These are phyloP conservation scores for Malacoraja senta DNA, from an alignment of 2,797 vertebrate genomes.

Conservation along the genomic window DNA sequence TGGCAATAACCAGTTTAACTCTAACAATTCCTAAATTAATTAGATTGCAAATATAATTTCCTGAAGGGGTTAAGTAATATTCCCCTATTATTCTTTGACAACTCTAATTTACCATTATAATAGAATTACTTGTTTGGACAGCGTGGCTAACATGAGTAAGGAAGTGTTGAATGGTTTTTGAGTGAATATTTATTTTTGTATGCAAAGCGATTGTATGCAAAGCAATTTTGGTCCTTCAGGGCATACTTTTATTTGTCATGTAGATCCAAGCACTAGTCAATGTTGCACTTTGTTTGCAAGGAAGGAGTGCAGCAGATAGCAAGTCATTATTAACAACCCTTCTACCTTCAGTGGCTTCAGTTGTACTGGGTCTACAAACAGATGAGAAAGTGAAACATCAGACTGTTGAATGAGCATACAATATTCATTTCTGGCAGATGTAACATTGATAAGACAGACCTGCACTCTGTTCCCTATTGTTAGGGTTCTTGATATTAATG, in stretches of 20 bases:
- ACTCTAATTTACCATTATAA: not conserved
- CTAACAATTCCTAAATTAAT: not conserved
- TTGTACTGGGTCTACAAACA: not conserved
- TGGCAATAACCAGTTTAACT: not conserved
- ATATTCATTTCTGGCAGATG: not conserved
- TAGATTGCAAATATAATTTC: not conserved
- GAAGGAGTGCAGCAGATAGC: not conserved
- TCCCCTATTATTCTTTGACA: not conserved
- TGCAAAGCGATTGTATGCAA: not conserved
- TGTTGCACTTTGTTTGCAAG: not conserved
- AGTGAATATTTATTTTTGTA: not conserved
- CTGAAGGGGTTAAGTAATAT: not conserved
- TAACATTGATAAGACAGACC: not conserved
- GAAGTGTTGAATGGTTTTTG: not conserved
- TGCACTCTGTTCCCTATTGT: not conserved
- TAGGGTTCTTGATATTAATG: conserved; percentile 11
- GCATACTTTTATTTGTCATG: not conserved
- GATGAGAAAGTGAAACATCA: not conserved
- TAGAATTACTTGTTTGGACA: not conserved
- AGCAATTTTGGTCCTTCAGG: not conserved
- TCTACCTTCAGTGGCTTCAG: conserved; percentile 1
- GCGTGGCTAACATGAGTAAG: not conserved
- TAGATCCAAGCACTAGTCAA: not conserved
- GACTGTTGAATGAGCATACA: not conserved
- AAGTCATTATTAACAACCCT: not conserved